Base-by-base conservation (phyloP, 1,140 invertebrate species). In the Drosophila virilis region DNA sequence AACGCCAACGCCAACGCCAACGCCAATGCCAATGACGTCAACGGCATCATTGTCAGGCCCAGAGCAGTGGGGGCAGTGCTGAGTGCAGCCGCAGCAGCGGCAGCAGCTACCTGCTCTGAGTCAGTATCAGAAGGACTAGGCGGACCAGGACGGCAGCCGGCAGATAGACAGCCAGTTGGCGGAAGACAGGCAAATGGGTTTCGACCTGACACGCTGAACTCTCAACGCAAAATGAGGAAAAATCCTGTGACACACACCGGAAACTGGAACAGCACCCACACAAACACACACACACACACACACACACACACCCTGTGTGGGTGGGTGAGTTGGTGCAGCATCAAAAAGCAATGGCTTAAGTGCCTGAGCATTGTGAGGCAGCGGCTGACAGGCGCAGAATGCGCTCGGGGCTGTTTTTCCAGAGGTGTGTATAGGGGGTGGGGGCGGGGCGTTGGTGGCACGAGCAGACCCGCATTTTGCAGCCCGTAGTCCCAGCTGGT, bases 281-380 rank as follows among this genome's bases (percentile, higher is more conserved):
- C 43, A 8, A 13, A 60, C 40, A n/a, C 1, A 43, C n/a, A n/a
- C 12, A 32, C 50, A 32, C 64, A 72, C 33, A 38, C 12, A 32
- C 50, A 32, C 38, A 15, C n/a, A 33, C 12, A 12, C 22, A 22
- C 17, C 17, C 17, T 17, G 17, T 1, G 17, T 17, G 38, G 42
- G 43, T 65, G 55, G 43, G 37, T 22, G 46, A 51, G 70, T 37
- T 35, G 33, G 35, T 42, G 80, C 52, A 69, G 82, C 83, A 88
- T 88, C 83, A 80, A 71, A 88, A 88, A 88, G 83, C 84, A 88
- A 72, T 82, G 84, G 83, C 83, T 88, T 86, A 88, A 89, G 83
- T 88, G 79, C 83, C 83, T 52, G 42, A 69, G 83, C 79, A 88
- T 83, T 88, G 83, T 88, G 61, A 66, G 69, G 69, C 43, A 38